Evolutionary conservation across 2,113 vertebrate species (phyloP).

Genomic region (Macquaria ambigua): DNA sequence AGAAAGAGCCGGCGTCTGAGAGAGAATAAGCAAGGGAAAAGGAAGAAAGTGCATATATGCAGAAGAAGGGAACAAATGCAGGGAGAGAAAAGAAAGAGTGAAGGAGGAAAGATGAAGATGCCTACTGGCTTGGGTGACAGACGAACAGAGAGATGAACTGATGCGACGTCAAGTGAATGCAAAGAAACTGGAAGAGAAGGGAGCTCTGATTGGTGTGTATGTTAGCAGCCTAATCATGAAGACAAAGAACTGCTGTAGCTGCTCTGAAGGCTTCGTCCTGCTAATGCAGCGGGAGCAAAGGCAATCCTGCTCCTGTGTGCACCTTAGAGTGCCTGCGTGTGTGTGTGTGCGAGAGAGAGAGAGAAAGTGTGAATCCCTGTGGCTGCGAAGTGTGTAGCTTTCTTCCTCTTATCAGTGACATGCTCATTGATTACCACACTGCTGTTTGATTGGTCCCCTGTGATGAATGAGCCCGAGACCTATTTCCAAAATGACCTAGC

Average conservation of each 20-base stretch:
- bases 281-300: conserved; percentile 33
- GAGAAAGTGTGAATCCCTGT: conserved; percentile 36
- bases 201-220: conserved; percentile 11
- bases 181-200: conserved; percentile 34
- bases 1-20: neutral
- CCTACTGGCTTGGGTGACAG: conserved; percentile 27
- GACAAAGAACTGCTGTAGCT: conserved; percentile 59
- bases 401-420: conserved; percentile 69
- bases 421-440: conserved; percentile 71
- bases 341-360: neutral
- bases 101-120: conserved; percentile 33
- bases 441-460: conserved; percentile 64
- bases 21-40: neutral
- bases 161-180: conserved; percentile 32
- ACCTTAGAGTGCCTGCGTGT: neutral
- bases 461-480: conserved; percentile 59
- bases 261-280: conserved; percentile 38
- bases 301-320: conserved; percentile 40
- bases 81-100: conserved; percentile 8
- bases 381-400: conserved; percentile 45
- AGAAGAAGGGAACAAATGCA: neutral
- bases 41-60: conserved; percentile 8
- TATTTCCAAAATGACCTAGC: conserved; percentile 47
- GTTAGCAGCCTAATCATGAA: conserved; percentile 53
- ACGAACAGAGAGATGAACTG: conserved; percentile 52